Conservation (phyloP, 1,140 invertebrate genomes). For the Stegodyphus dumicola region DNA sequence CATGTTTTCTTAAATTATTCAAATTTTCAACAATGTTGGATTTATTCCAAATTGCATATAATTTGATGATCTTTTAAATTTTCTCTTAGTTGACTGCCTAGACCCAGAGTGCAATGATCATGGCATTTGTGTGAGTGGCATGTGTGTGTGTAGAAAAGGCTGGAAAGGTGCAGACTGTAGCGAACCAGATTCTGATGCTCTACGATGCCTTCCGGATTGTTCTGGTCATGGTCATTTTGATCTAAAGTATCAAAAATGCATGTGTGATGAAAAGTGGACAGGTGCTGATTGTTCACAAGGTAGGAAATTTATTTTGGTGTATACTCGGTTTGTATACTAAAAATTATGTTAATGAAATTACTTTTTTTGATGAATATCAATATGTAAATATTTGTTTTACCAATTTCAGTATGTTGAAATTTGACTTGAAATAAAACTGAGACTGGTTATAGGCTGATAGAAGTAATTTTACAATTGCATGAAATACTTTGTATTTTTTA, state of each 20-base stretch:
- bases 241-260: constrained; percentile 84
- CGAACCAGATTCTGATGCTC: constrained; percentile 86
- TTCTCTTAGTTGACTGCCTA: constrained; percentile 78
- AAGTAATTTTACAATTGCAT: too few species aligned
- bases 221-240: constrained; percentile 91
- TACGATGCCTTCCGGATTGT: constrained; percentile 88
- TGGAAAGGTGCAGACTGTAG: constrained; percentile 93
- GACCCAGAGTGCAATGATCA: constrained; percentile 91
- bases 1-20: too few species aligned
- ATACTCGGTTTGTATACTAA: too few species aligned
- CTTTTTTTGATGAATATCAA: too few species aligned
- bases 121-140: constrained; percentile 94
- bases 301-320: constrained; percentile 66
- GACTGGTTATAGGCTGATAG: too few species aligned
- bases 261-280: constrained; percentile 90
- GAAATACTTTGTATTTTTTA: too few species aligned
- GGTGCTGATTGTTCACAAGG: constrained; percentile 91
- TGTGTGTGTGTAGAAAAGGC: constrained; percentile 93
- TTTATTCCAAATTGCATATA: too few species aligned
- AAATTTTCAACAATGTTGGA: too few species aligned
- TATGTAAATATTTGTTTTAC: too few species aligned
- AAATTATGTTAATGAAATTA: too few species aligned
- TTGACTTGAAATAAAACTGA: too few species aligned
- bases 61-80: neutral
- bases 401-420: too few species aligned